These are phyloP conservation scores for Platycheirus rosarum DNA, from an alignment of 2,888 invertebrate species.

Conservation along the genomic window DNA sequence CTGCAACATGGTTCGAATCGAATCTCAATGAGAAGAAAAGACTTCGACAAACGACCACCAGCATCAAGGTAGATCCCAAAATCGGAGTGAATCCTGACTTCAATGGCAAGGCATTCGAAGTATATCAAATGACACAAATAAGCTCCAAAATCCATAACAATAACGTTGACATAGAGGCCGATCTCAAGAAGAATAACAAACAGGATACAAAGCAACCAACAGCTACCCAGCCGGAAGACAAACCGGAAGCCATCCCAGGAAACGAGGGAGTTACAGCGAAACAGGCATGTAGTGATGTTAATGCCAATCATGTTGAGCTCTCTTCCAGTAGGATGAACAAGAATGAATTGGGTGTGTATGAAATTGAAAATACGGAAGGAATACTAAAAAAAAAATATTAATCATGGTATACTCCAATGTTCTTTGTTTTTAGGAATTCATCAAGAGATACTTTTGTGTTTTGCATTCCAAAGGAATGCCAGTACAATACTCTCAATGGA, in stretches of 20 bases:
- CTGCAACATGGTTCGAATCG: conserved; percentile 87
- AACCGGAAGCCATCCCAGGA: conserved; percentile 78
- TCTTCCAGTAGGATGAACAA: conserved; percentile 19
- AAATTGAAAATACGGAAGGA: not conserved
- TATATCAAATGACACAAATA: conserved; percentile 81
- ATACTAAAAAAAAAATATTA: conserved; percentile 6
- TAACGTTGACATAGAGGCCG: conserved; percentile 76
- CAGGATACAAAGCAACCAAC: conserved; percentile 11
- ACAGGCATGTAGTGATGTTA: conserved; percentile 53
- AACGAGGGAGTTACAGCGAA: conserved; percentile 10
- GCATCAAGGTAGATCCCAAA: conserved; percentile 44
- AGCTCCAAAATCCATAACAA: conserved; percentile 75
- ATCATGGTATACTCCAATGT: not conserved
- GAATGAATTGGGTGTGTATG: conserved; percentile 77
- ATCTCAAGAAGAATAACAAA: conserved; percentile 77
- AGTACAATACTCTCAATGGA: conserved; percentile 89
- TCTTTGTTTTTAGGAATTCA: conserved; percentile 77
- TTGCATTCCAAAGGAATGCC: conserved; percentile 89
- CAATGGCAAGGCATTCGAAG: conserved; percentile 79
- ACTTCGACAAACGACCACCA: conserved; percentile 75
- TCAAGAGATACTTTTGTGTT: conserved; percentile 86
- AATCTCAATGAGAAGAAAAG: conserved; percentile 80
- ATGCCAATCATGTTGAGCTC: conserved; percentile 59
- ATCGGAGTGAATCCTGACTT: conserved; percentile 67
- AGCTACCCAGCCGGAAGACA: conserved; percentile 80